These are phyloP conservation scores for Clarias gariepinus DNA, from an alignment of 2,113 vertebrate species.

Conservation along the genomic window DNA sequence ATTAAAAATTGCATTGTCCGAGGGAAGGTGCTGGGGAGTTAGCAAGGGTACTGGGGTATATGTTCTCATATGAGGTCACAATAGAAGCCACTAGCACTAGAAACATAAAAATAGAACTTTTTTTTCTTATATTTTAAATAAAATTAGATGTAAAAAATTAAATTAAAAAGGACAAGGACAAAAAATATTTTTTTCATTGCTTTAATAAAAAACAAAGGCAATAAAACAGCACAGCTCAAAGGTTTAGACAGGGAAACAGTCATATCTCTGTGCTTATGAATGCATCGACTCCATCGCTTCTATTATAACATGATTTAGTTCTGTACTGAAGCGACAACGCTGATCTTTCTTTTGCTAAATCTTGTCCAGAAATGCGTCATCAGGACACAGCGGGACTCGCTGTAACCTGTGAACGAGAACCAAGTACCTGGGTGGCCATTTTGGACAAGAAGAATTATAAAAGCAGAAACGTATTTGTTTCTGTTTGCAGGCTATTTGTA, in stretches of 20 bases:
- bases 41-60: too few species aligned
- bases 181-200: constrained; percentile 22
- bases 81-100: too few species aligned
- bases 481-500: neutral
- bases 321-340: neutral
- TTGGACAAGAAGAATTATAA: neutral
- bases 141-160: neutral
- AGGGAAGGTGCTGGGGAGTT: too few species aligned
- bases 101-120: too few species aligned
- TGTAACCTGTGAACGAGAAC: neutral
- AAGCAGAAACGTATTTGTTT: neutral
- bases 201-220: constrained; percentile 65
- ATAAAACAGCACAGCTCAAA: constrained; percentile 47
- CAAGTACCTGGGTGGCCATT: neutral
- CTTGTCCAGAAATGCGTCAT: neutral
- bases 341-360: neutral
- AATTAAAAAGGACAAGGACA: neutral
- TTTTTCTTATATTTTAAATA: too few species aligned
- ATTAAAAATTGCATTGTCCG: neutral
- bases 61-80: too few species aligned
- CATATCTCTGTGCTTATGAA: constrained; percentile 3
- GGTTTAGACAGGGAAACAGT: constrained; percentile 48
- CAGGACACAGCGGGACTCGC: neutral
- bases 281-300: constrained; percentile 19
- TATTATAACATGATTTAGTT: neutral